Percentiles rank a stretch among this genome's conserved stretches.
Evolutionary conservation across 2,113 vertebrate species (phyloP).

Genomic region (Mobula hypostoma): DNA sequence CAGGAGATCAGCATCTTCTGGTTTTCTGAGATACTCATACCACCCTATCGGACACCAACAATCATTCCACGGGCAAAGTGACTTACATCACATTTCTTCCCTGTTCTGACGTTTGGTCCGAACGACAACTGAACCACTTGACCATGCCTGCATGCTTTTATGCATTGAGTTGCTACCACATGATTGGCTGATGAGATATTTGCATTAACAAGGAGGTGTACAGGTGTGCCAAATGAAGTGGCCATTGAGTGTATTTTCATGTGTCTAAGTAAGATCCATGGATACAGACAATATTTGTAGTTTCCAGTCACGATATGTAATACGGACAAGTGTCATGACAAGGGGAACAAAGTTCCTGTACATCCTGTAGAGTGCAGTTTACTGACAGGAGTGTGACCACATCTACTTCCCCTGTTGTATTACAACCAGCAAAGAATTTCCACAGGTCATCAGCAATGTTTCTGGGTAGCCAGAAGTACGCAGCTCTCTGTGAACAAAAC

Average conservation of each 20-base stretch:
- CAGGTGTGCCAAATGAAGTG: no score
- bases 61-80: no score
- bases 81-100: no score
- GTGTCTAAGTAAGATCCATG: background rate
- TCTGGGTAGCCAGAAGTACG: background rate
- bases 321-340: background rate
- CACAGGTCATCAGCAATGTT: background rate
- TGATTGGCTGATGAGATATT: no score
- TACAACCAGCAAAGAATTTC: background rate
- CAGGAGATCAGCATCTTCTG: no score
- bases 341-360: background rate
- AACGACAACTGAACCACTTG: no score
- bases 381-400: background rate
- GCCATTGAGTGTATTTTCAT: background rate
- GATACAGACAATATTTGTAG: background rate
- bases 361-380: background rate
- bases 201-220: no score
- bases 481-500: background rate
- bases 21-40: no score
- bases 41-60: no score
- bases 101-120: no score
- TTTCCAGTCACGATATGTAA: background rate
- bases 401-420: background rate
- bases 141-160: no score
- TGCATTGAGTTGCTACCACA: no score